Base-by-base conservation (phyloP, 2,797 vertebrate species). In the Xenopus petersii region DNA sequence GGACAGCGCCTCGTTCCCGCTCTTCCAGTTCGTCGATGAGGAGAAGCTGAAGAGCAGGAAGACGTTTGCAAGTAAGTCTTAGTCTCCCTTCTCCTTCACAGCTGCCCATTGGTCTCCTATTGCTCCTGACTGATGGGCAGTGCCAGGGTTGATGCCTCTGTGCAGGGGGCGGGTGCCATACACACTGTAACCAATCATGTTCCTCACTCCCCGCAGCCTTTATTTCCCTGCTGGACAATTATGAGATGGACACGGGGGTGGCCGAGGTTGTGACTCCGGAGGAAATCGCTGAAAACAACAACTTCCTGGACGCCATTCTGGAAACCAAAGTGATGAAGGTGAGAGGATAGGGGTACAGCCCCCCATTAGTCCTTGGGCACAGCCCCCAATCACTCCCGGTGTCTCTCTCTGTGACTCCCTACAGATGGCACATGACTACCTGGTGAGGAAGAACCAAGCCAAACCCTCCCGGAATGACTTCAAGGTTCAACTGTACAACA, bases 271-370 rank as follows among this genome's bases (percentile, higher is more conserved):
- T 30, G 26, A 94, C 81, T 86, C 89, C 87, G 88, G 94, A 75
- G 86, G 77, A 97, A 84, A 82, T 69, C 75, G 80, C 12, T 0
- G 95, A 96, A 85, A 93, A 88, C 62, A 89, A 85, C 70, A 60
- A 64, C 26, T 96, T 95, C 84, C 86, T 95, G 71, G 94, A 95
- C 81, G 92, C 93, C 0, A 79, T 97, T 74, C 74, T 95, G 47
- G 79, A 89, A 0, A 95, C 94, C 6, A 75, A 86, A 61, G 92
- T 95, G 73, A 95, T 96, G 93, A 92, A 92, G 92, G 94, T 94
- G 85, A 81, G 13, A 0, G 64, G 42, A 1, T 2, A 49, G 1
- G 1, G 9, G 9, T 2, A 12, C 47, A 10, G 9, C 47, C 47
- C 47, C 47, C 47, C 47, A 48, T 10, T 49, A 12, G 6, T 12